Evolutionary conservation across 2,888 invertebrate genomes (phyloP).

Genomic region (Eurytoma adleriae): DNA sequence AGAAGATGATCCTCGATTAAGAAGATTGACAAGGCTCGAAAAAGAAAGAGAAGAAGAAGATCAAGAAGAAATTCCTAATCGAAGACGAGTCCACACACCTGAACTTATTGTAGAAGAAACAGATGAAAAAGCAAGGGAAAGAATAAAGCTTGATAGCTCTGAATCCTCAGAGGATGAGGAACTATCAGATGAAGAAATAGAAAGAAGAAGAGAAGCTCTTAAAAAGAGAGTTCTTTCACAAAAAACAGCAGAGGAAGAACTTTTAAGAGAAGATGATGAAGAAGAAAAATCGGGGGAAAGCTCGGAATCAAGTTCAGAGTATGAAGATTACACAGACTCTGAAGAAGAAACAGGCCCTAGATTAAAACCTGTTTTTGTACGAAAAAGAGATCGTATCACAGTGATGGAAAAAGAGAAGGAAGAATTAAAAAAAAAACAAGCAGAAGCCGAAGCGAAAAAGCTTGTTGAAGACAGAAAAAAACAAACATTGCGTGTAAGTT

Average conservation of each 20-base stretch:
- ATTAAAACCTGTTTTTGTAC: constrained; percentile 95
- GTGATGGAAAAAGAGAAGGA: constrained; percentile 96
- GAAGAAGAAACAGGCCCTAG: constrained; percentile 95
- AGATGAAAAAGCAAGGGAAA: constrained; percentile 77
- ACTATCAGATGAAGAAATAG: constrained; percentile 90
- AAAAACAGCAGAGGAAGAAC: constrained; percentile 84
- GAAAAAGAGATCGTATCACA: constrained; percentile 95
- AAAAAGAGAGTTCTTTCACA: constrained; percentile 83
- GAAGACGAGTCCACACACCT: constrained; percentile 83
- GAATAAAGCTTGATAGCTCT: constrained; percentile 75
- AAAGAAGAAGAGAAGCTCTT: constrained; percentile 85
- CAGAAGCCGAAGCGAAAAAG: constrained; percentile 89
- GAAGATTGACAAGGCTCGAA: constrained; percentile 79
- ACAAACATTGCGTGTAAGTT: constrained; percentile 85
- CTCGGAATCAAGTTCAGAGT: constrained; percentile 85
- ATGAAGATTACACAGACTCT: constrained; percentile 92
- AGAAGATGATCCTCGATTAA: constrained; percentile 89
- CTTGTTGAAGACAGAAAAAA: constrained; percentile 92
- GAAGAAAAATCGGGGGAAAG: constrained; percentile 78
- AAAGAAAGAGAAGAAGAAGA: constrained; percentile 76
- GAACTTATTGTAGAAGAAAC: constrained; percentile 81
- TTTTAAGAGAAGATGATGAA: constrained; percentile 86
- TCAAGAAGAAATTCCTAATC: constrained; percentile 77
- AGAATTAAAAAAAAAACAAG: constrained; percentile 88
- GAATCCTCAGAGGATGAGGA: constrained; percentile 83